Base-by-base conservation (phyloP, 1,140 invertebrate species). In the Bilobella aurantiaca region DNA sequence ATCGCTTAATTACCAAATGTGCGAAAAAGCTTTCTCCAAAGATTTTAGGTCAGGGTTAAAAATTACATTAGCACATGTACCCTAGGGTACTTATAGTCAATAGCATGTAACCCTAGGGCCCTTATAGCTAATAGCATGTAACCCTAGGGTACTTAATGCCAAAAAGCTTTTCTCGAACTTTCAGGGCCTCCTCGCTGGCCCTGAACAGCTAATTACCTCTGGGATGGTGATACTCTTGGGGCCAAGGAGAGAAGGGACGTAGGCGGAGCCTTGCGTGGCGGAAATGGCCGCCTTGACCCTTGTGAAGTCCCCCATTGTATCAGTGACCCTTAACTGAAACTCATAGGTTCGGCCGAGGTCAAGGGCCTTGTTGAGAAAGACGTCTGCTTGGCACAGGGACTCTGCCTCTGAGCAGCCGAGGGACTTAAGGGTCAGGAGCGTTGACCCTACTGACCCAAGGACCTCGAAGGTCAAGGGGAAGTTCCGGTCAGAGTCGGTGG, bases 401-500 rank as follows among this genome's bases (percentile, higher is more conserved):
- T 73, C 69, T 47, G 63, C 18, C 25, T 61, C 27, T 31, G 53
- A 61, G 34, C 68, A 71, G 2, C 70, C 68, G 28, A 70, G 65
- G 58, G 67, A 70, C 27, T 67, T 34, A 16, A 73, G n/a, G 46
- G 56, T 37, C 18, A 72, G 59, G 23, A 72, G 47, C 16, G 63
- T 62, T 58, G 72, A 72, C 28, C 69, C 68, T 16, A 73, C 42
- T 3, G 63, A 16, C 47, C 86, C 87, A 65, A 86, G 82, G 64
- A 90, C 82, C 72, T 87, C 86, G 78, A 93, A 93, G 66, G 84
- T 80, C 67, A 92, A 79, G 64, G 89, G 90, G 78, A 90, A 91
- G 76, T 92, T 87, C 74, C 87, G 88, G 77, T 91, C 87, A 46
- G 90, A 85, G 77, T 93, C 90, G 69, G 87, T 88, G 58, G 88